Base-by-base conservation (phyloP, 1,140 invertebrate species). In the Palaemon carinicauda region DNA sequence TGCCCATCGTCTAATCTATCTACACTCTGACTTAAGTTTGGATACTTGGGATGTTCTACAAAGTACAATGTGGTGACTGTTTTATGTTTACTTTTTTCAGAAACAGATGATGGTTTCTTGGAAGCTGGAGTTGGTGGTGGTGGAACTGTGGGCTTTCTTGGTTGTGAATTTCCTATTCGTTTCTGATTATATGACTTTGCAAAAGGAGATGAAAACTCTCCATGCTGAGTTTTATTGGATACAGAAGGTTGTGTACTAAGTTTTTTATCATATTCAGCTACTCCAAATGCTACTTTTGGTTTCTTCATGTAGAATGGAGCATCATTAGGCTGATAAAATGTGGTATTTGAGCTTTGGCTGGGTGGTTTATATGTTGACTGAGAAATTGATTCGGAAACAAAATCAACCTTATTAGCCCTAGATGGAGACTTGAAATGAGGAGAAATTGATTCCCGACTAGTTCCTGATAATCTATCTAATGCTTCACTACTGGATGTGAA, bases 321-420 rank as follows among this genome's bases (percentile, higher is more conserved):
- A 24, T 83, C 51, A 41, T 54, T 5, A 14, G 82, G 82, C 51
- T 83, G 82, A 56, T 83, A 83, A 5, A 73, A 29, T 1, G 82
- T 83, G 73, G 71, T 83, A 21, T 24, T 50, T 54, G 82, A 83
- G n/a, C 51, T 56, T 21, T 75, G 50, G 50, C 82, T 83, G 52
- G 82, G 82, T 17, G 82, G 21, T 17, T 71, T 5, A 14, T 50
- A 27, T 60, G 65, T 15, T 52, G 50, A 33, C 31, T 56, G 52
- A 31, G 52, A 15, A 24, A 17, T 41, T 5, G 12, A 41, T 41
- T 41, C 5, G 3, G 41, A 5, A 41, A 41, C 41, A 41, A 41
- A 41, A 41, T 41, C 12, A 9, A 9, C 41, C 41, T 9, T 41
- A 4, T 12, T 41, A 41, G 41, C 41, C 7, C 12, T 41, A 41